Evolutionary conservation across 1,140 invertebrate species (phyloP).

Genomic region (Battus philenor): DNA sequence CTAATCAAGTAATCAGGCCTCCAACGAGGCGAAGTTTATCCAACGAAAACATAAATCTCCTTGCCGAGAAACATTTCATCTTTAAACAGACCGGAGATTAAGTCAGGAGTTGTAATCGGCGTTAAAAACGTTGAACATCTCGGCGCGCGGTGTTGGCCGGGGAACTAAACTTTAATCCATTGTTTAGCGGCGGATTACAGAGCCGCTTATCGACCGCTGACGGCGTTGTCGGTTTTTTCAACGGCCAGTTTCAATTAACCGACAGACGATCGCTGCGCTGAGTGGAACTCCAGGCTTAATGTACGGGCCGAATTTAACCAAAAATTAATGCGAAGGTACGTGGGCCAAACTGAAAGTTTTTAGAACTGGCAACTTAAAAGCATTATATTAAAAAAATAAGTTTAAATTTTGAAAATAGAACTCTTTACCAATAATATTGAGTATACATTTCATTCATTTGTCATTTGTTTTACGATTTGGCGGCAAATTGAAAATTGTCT

Average conservation of each 20-base stretch:
- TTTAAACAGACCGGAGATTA: constrained; percentile 55
- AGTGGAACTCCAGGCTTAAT: constrained; percentile 58
- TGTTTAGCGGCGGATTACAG: constrained; percentile 59
- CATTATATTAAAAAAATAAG: too few relatives aligned
- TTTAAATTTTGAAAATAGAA: too few relatives aligned
- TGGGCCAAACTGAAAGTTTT: too few relatives aligned
- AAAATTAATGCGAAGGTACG: constrained; percentile 50
- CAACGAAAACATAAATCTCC: constrained; percentile 32
- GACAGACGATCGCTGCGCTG: constrained; percentile 55
- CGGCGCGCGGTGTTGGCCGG: constrained; percentile 11
- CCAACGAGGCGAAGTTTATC: constrained; percentile 19
- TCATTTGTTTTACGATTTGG: too few relatives aligned
- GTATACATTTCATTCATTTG: too few relatives aligned
- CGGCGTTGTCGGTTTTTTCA: constrained; percentile 29
- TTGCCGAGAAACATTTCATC: constrained; percentile 36
- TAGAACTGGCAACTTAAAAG: too few relatives aligned
- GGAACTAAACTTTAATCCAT: constrained; percentile 18
- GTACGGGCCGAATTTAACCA: constrained; percentile 53
- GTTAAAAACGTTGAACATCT: constrained; percentile 48
- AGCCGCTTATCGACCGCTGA: constrained; percentile 46
- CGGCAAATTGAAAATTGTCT: too few relatives aligned
- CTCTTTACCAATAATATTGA: too few relatives aligned
- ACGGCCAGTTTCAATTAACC: constrained; percentile 51
- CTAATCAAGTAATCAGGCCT: constrained; percentile 21
- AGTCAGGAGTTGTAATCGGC: constrained; percentile 52